A percentile compares a stretch with the other conserved stretches of the same genome.
Conservation (phyloP, 1,140 invertebrate species). For the Lepidurus arcticus region DNA sequence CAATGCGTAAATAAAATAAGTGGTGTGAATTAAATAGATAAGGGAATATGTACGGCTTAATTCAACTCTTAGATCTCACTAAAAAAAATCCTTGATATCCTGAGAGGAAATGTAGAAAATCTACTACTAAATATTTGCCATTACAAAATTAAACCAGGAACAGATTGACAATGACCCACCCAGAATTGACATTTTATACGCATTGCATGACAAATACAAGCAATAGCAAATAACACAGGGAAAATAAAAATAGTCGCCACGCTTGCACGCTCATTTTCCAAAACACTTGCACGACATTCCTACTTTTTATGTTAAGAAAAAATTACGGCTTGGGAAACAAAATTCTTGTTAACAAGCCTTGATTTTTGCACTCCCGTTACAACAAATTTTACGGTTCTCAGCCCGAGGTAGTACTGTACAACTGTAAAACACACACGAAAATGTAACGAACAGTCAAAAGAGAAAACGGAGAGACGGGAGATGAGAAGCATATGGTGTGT, state of each 20-base stretch:
- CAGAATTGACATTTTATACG: neutral
- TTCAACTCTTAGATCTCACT: neutral
- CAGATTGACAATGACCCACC: neutral
- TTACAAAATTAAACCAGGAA: neutral
- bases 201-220: neutral
- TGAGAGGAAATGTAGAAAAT: neutral
- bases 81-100: neutral
- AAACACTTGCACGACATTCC: neutral
- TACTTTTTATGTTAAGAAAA: neutral
- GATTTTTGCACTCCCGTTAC: neutral
- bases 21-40: neutral
- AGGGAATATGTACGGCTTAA: neutral
- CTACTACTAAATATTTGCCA: neutral
- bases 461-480: neutral
- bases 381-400: neutral
- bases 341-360: conserved; percentile 4
- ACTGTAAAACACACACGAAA: neutral
- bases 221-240: neutral
- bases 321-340: neutral
- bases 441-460: neutral
- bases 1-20: neutral
- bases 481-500: neutral
- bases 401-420: neutral
- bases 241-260: neutral
- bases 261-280: neutral